These are phyloP conservation scores for Cossypha caffra DNA, from an alignment of 2,797 vertebrate species.

Conservation along the genomic window DNA sequence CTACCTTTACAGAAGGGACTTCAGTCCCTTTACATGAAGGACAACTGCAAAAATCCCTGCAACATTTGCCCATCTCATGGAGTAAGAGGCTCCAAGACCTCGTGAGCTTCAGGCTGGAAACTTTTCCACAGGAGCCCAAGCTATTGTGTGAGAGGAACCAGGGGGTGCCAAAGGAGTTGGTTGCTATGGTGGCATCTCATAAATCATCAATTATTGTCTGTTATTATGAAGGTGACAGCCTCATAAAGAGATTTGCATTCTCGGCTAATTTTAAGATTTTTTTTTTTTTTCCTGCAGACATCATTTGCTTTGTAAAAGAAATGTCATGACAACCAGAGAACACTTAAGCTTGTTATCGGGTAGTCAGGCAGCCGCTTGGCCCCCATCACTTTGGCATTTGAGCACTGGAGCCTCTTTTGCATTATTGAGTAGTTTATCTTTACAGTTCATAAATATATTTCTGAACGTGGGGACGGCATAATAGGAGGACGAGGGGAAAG, in stretches of 20 bases:
- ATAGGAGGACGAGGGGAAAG: conserved; percentile 51
- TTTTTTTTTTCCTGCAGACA: conserved; percentile 67
- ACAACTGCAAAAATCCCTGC: neutral
- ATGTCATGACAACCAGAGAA: conserved; percentile 78
- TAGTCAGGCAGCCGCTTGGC: conserved; percentile 68
- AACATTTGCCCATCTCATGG: neutral
- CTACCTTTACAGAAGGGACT: neutral
- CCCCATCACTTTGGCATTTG: conserved; percentile 74
- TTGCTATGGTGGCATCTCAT: conserved; percentile 82
- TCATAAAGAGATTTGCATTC: conserved; percentile 80
- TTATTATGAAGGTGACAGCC: conserved; percentile 80
- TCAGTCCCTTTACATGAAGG: neutral
- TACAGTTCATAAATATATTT: conserved; percentile 80
- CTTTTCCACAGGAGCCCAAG: conserved; percentile 58
- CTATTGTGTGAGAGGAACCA: conserved; percentile 62
- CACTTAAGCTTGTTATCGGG: conserved; percentile 74
- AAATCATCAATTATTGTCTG: conserved; percentile 83
- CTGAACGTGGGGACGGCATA: conserved; percentile 59
- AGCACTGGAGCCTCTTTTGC: conserved; percentile 63
- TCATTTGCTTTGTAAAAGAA: conserved; percentile 77
- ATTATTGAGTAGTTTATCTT: conserved; percentile 79
- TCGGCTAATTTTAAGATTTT: conserved; percentile 74
- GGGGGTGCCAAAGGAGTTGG: conserved; percentile 68
- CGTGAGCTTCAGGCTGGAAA: conserved; percentile 20
- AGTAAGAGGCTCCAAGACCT: neutral